Conservation (phyloP, 92 coral and sea anemone genomes). For the Zoanthus solanderi region DNA sequence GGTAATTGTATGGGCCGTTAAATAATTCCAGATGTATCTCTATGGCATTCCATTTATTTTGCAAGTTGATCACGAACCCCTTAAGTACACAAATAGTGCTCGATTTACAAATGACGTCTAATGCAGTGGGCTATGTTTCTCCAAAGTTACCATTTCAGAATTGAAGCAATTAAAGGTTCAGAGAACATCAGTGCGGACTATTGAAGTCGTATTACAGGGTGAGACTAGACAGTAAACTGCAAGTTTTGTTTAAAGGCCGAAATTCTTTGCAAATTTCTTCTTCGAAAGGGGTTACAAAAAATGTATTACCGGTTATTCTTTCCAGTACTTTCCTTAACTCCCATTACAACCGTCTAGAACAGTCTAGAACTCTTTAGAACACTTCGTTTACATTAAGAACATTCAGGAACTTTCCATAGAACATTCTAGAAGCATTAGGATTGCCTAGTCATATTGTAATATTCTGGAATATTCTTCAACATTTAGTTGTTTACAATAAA, state of each 20-base stretch:
- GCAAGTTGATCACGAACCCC: slow-evolving; percentile 69
- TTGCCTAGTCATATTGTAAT: too few relatives aligned
- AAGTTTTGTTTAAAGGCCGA: neutral
- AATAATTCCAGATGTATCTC: slow-evolving; percentile 36
- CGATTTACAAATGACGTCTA: slow-evolving; percentile 51
- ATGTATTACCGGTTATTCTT: too few relatives aligned
- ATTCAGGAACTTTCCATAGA: too few relatives aligned
- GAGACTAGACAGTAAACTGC: neutral
- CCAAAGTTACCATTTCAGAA: slow-evolving; percentile 52
- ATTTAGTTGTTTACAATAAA: too few relatives aligned
- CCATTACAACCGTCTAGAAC: too few relatives aligned
- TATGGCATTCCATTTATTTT: slow-evolving; percentile 64
- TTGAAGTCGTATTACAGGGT: slow-evolving; percentile 23
- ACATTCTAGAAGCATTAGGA: too few relatives aligned
- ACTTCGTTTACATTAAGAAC: too few relatives aligned
- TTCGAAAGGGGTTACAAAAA: neutral
- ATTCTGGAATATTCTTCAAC: too few relatives aligned
- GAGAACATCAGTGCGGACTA: slow-evolving; percentile 65
- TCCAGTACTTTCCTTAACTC: too few relatives aligned
- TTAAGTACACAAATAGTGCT: slow-evolving; percentile 56
- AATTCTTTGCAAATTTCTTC: neutral
- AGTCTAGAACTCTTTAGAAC: too few relatives aligned
- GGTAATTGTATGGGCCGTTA: neutral
- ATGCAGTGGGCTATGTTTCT: slow-evolving; percentile 74
- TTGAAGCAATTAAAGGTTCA: slow-evolving; percentile 63